Evolutionary conservation across 1,140 invertebrate genomes (phyloP), one percentile per base, ranked within the genome.

Genomic region (Cheumatopsyche charites): DNA sequence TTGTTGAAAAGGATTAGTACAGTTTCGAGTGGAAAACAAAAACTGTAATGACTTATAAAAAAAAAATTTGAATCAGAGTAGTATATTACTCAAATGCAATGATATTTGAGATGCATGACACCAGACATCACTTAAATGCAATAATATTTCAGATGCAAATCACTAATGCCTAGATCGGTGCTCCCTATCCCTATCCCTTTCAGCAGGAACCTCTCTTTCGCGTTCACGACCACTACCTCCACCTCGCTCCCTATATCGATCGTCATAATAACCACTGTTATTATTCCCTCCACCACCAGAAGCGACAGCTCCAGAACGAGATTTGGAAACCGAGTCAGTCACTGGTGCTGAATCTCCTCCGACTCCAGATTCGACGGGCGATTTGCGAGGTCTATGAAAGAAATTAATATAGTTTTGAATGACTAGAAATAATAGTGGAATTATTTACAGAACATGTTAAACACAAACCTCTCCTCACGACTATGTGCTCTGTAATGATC

Each of bases 221-320:
- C 89, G 83, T 76, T 89, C 88, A 11, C 87, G 84, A 91, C 90
- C 90, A 70, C 90, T 82, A 36, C 87, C 86, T 70, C 87, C 80
- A 45, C 86, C 87, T 69, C 89, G 86, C 78, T 92, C 90, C 77
- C 91, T 87, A 84, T 93, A 92, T 73, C 92, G 86, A 81, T 92
- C 91, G 76, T 93, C 91, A 84, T 94, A 93, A 85, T 93, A 94
- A 73, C 91, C 87, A 82, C 88, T 82, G n/a, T 47, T 47, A 76
- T 81, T 79, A 76, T 81, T 79, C 80, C 79, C 78, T 82, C 87
- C 79, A 78, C 82, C 78, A 80, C 84, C 80, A 25, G 62, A 61
- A 5, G 68, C 26, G 76, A 84, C 80, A 72, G 86, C 85, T 77
- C 87, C 84, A 69, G 85, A 82, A 74, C 87, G 82, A 78, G 86